phyloP scores from a whole-genome alignment of 2,797 vertebrate genomes.

The Malurus leucopterus region DNA sequence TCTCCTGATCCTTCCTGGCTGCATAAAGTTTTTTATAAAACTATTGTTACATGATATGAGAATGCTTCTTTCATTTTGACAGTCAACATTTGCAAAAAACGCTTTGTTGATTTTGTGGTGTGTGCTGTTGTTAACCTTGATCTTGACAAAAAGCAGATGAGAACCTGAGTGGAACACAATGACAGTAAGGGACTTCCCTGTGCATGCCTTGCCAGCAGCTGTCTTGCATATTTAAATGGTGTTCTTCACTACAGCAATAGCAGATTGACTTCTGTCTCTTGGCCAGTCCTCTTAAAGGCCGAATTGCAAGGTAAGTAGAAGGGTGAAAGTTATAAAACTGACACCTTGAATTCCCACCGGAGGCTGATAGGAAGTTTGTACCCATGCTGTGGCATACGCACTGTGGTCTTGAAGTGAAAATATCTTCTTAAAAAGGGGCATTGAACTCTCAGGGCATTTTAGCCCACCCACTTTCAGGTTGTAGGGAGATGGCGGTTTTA shows the following conservation, averaged over 20 bases:
- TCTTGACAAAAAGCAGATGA: not conserved
- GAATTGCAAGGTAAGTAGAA: not conserved
- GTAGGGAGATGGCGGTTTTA: not conserved
- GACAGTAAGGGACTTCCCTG: not conserved
- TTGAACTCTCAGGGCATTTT: not conserved
- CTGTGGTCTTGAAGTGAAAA: not conserved
- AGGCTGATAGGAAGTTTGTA: not conserved
- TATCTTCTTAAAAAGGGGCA: not conserved
- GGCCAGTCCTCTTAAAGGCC: not conserved
- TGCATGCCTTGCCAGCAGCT: not conserved
- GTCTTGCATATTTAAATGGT: not conserved
- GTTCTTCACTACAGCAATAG: not conserved
- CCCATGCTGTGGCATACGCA: fast-evolving
- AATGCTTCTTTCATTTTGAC: not conserved
- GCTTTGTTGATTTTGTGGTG: not conserved
- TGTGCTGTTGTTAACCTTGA: not conserved
- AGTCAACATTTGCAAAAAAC: not conserved
- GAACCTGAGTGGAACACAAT: not conserved
- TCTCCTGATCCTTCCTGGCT: not conserved
- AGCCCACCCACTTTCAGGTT: not conserved
- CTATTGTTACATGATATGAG: not conserved
- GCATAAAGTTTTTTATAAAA: not conserved
- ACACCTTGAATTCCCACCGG: not conserved
- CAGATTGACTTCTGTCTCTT: not conserved
- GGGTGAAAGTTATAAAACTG: not conserved